These are phyloP conservation scores for Spinibarbus caldwelli DNA, from an alignment of 2,797 vertebrate species.

Conservation along the genomic window DNA sequence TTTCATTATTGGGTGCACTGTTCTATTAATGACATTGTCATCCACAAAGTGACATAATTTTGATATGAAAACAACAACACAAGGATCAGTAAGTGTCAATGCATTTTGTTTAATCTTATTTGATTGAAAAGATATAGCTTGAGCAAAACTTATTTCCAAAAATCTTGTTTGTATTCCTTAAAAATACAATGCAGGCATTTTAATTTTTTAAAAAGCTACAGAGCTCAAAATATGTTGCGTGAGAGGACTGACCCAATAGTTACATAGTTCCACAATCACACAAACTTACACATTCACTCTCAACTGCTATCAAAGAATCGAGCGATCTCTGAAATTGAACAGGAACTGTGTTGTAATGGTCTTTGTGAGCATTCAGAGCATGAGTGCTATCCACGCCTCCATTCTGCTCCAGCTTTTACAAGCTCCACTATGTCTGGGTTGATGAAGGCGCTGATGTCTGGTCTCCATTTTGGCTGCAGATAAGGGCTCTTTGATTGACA, in stretches of 20 bases:
- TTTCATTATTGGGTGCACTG: too few species aligned
- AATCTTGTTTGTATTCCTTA: background rate
- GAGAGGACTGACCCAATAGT: background rate
- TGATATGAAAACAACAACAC: background rate
- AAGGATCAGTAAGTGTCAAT: background rate
- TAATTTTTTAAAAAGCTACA: background rate
- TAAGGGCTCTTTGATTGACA: conserved; percentile 68
- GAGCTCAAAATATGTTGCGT: background rate
- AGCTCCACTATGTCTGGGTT: conserved; percentile 27
- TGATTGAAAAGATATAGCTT: background rate
- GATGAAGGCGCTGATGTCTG: conserved; percentile 34
- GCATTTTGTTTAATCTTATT: too few species aligned
- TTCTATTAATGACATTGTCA: too few species aligned
- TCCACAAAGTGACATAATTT: too few species aligned
- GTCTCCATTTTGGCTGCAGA: conserved; percentile 48
- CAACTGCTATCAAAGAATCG: background rate
- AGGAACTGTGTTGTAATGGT: background rate
- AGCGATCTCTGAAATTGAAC: background rate
- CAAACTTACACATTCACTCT: background rate
- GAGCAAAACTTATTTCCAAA: background rate
- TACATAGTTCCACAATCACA: background rate
- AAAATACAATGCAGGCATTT: background rate
- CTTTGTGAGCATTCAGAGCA: background rate
- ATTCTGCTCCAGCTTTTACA: conserved; percentile 34
- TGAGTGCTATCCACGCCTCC: conserved; percentile 6